Evolutionary conservation across 2,113 vertebrate genomes (phyloP).

Genomic region (Pedetes capensis): DNA sequence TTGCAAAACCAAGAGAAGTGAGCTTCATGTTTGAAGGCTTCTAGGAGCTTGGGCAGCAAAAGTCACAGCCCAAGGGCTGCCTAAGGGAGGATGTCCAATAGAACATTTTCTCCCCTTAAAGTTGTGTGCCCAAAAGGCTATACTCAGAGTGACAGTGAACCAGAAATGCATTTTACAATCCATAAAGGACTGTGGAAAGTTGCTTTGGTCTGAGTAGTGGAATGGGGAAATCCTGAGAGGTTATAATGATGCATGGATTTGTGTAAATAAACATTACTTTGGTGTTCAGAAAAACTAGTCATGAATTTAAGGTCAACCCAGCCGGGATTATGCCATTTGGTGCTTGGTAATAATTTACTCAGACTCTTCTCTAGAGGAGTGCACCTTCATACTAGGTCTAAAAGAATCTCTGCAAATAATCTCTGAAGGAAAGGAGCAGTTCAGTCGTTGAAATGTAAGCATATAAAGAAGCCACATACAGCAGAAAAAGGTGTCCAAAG

Average conservation of each 20-base stretch:
- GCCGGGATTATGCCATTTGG: background rate
- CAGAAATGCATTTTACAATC: background rate
- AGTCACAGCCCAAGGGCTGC: background rate
- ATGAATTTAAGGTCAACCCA: background rate
- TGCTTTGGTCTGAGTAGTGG: background rate
- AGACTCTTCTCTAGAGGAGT: background rate
- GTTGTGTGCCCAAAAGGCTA: background rate
- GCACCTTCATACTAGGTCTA: background rate
- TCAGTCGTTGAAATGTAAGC: background rate
- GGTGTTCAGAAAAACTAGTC: background rate
- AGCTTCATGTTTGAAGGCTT: background rate
- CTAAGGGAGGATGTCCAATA: too few relatives aligned
- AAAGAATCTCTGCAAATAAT: background rate
- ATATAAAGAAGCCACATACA: background rate
- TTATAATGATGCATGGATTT: background rate
- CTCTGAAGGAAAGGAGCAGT: background rate
- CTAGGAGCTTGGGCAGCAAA: background rate
- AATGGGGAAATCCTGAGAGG: background rate
- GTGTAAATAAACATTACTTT: background rate
- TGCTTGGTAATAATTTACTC: background rate
- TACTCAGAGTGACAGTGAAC: background rate
- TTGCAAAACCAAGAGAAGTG: background rate
- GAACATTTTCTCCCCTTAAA: background rate
- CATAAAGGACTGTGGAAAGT: background rate
- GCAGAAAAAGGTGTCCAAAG: conserved; percentile 1